Base-by-base conservation (phyloP, 2,113 vertebrate species). In the Pluvialis apricaria region DNA sequence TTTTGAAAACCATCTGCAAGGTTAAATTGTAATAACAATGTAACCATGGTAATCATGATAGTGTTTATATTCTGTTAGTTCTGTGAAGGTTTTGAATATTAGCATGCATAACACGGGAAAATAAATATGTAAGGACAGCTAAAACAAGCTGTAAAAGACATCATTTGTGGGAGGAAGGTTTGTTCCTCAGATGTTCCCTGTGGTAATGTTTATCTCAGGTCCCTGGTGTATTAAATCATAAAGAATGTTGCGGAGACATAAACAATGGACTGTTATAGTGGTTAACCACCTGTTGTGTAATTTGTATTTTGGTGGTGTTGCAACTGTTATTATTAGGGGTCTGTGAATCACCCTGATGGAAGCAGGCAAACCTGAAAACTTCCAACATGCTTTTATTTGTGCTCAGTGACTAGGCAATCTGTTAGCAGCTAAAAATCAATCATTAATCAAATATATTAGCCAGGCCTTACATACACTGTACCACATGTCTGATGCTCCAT, bases 231-330 rank as follows among this genome's bases (percentile, higher is more conserved):
- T 75, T 62, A 62, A 85, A 90, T 31, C 19, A 38, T n/a, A 55
- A 82, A 26, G 79, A 44, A 25, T 19, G 6, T 34, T 82, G 10
- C 54, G 17, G 51, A 32, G 45, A 44, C 40, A 38, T 24, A 45
- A 84, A 44, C 13, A 62, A 17, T 1, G 1, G 20, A 14, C 31
- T 82, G 40, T 68, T 44, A 57, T 1, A 61, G 40, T 0, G 0
- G 13, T 54, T 94, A 77, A 55, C 38, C 19, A 71, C 52, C 51
- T 49, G 26, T n/a, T 51, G 14, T 28, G 24, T 51, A 36, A 61
- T 61, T 36, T 24, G 15, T 15, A 24, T 62, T 85, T 92, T 49
- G 25, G 14, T 75, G 5, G 6, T 49, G 14, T 36, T 71, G 51
- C 51, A 75, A 21, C 10, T 60, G 45, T 2, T 84, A 44, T n/a